These are phyloP conservation scores for Echinometra lucunter DNA, from an alignment of 53 echinoderm and acorn worm species.

Conservation along the genomic window DNA sequence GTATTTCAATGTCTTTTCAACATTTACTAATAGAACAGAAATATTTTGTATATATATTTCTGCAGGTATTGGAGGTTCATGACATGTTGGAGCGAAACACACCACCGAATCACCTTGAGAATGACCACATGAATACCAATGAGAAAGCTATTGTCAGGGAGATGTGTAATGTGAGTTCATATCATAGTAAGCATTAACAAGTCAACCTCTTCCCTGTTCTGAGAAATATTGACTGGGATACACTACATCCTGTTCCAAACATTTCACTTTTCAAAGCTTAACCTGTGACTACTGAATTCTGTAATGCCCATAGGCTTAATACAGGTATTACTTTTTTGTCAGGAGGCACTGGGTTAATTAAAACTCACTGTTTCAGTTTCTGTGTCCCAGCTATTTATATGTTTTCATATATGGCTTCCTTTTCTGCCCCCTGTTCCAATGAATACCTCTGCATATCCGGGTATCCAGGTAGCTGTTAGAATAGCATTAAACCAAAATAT, in stretches of 20 bases:
- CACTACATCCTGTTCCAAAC: background rate
- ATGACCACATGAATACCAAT: conserved; percentile 89
- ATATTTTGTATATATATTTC: conserved; percentile 31
- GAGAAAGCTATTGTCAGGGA: conserved; percentile 98
- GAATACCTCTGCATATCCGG: no score
- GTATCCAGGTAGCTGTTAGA: no score
- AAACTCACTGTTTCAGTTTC: no score
- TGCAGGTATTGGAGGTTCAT: conserved; percentile 97
- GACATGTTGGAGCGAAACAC: conserved; percentile 89
- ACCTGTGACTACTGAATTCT: no score
- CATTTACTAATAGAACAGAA: background rate
- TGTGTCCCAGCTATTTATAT: no score
- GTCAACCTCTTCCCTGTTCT: no score
- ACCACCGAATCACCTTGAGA: conserved; percentile 75
- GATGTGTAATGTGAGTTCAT: conserved; percentile 96
- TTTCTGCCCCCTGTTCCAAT: background rate
- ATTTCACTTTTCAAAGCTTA: background rate
- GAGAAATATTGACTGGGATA: background rate
- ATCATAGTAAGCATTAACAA: background rate
- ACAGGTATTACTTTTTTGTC: no score
- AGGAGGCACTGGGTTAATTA: no score
- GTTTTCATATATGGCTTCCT: no score
- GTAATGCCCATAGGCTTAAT: no score
- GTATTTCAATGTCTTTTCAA: background rate
- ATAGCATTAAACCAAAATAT: background rate